A percentile compares a stretch with the other conserved stretches of the same genome.
phyloP scores from a whole-genome alignment of 2,797 vertebrate species.

The Cyprinodon diabolis region DNA sequence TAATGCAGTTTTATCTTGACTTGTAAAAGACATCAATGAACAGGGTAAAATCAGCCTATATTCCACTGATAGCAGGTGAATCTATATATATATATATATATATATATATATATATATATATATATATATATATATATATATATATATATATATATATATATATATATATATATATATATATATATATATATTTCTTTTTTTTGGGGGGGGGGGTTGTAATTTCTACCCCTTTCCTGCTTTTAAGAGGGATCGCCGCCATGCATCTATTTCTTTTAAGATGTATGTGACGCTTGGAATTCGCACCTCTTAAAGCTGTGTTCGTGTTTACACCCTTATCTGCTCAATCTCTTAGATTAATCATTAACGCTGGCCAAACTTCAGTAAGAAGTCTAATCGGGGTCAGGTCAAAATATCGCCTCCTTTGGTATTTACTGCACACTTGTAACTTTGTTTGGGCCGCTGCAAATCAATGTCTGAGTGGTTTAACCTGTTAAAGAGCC shows the following conservation, averaged over 20 bases:
- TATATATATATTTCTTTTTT: neutral
- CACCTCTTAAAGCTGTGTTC: conserved; percentile 28
- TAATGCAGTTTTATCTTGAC: neutral
- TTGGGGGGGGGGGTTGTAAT: neutral
- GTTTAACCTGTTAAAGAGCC: conserved; percentile 62
- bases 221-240: neutral
- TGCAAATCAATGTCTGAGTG: conserved; percentile 55
- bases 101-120: too few relatives aligned
- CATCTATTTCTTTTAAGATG: neutral
- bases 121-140: too few relatives aligned
- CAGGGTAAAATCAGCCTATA: neutral
- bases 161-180: too few relatives aligned
- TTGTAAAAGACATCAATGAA: conserved; percentile 1
- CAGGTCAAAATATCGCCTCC: conserved; percentile 69
- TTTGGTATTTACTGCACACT: conserved; percentile 77
- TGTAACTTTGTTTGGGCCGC: conserved; percentile 68
- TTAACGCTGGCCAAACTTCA: conserved; percentile 75
- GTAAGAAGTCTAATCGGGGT: conserved; percentile 59
- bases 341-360: conserved; percentile 69
- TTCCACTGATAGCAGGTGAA: neutral
- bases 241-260: neutral
- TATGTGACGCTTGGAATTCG: conserved; percentile 21
- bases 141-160: too few relatives aligned
- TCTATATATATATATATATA: too few relatives aligned
- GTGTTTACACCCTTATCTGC: conserved; percentile 47